phyloP scores from a whole-genome alignment of 2,888 invertebrate genomes.

The Fissipunctia ypsillon region DNA sequence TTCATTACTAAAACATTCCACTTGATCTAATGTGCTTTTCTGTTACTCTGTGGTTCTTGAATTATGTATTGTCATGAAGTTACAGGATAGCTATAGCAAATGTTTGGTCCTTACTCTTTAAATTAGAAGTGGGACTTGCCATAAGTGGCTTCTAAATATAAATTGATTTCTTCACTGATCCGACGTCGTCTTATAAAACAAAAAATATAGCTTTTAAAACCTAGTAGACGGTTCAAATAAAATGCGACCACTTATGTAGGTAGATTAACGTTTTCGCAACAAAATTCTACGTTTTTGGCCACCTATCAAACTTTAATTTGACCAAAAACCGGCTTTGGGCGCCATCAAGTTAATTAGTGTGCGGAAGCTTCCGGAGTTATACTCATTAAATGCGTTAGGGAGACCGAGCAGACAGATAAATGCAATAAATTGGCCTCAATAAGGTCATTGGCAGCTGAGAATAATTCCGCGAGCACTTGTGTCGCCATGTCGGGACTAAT shows the following conservation, averaged over 20 bases:
- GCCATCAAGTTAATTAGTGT: conserved; percentile 23
- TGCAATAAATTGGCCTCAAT: not conserved
- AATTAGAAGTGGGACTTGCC: not conserved
- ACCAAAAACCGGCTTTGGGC: conserved; percentile 11
- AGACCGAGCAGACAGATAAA: not conserved
- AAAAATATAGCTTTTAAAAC: conserved; percentile 2
- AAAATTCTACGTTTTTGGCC: not conserved
- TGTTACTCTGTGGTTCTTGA: not conserved
- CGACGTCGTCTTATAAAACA: not conserved
- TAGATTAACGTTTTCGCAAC: conserved; percentile 13
- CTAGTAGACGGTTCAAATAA: not conserved
- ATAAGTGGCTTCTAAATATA: not conserved
- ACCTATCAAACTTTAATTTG: conserved; percentile 14
- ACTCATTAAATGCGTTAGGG: conserved; percentile 17
- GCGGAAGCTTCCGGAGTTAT: not conserved
- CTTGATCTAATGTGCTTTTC: not conserved
- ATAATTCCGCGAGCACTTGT: conserved; percentile 2
- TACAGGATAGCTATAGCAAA: not conserved
- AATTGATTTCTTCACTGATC: not conserved
- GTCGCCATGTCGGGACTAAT: conserved; percentile 10
- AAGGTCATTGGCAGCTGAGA: conserved; percentile 8
- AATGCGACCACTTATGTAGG: not conserved
- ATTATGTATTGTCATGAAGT: conserved; percentile 3
- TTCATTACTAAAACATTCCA: conserved; percentile 8
- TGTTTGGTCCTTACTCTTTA: not conserved